Evolutionary conservation across 2,113 vertebrate genomes (phyloP), one percentile per base, ranked within the genome.

Genomic region (Guaruba guarouba): DNA sequence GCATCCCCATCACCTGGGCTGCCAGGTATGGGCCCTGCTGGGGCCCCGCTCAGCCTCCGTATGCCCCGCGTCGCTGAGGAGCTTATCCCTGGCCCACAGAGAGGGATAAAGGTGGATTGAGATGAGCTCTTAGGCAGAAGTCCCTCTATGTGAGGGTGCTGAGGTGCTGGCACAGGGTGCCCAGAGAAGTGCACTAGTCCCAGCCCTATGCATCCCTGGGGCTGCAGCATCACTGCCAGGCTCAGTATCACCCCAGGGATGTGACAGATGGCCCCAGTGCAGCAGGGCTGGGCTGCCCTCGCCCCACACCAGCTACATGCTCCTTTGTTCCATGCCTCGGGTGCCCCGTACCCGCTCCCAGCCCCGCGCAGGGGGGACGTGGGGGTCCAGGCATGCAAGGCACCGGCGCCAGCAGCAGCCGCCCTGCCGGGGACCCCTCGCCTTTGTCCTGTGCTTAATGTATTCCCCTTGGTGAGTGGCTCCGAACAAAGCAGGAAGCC

Each of bases 1-100:
- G 99, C 57, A 98, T 99, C 93, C 99, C 99, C 89, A 99, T 99
- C 98, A 98, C 98, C 73, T 99, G 99, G 99, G 99, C 98, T 2
- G 97, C 99, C 97, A 99, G 99, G 99, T 99, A 88, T 91, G 86
- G 41, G 67, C 13, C 2, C 67, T 17, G 10, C 43, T 10, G 3
- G 23, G 6, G 29, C 33, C 52, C 35, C 5, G 1, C 66, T 43
- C 73, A 54, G 69, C 63, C 43, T 27, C 43, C 11, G 7, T 12
- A 6, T 37, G n/a, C 29, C n/a, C 49, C 1, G 13, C 6, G 13
- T 6, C 13, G 39, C 49, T 66, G 37, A 51, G 4, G 46, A 39
- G 18, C 1, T 1, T 6, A 22, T 29, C 12, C 9, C 7, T 2
- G 1, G 23, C 52, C 31, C 62, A 13, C 5, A 7, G 20, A 35